phyloP scores from a whole-genome alignment of 2,113 vertebrate genomes.

The Lethenteron reissneri region DNA sequence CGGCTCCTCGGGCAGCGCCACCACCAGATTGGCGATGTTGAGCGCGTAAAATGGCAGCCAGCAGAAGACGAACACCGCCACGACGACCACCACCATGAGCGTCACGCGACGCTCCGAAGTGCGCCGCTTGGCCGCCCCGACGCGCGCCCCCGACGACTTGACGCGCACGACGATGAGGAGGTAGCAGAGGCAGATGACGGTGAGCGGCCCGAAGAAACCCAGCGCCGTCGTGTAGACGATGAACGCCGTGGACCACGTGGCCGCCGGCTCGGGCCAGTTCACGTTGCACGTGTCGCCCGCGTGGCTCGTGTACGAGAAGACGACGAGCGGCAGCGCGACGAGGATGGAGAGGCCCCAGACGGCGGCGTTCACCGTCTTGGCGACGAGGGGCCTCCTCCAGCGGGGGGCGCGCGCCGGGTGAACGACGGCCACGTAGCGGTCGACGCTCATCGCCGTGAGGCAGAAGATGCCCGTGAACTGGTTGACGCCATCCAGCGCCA shows the following conservation, averaged over 20 bases:
- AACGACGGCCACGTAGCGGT: slow-evolving; percentile 73
- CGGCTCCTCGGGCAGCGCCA: slow-evolving; percentile 52
- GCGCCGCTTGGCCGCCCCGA: slow-evolving; percentile 40
- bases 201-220: slow-evolving; percentile 28
- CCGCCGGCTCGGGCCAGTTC: slow-evolving; percentile 11
- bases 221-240: slow-evolving; percentile 29
- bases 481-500: slow-evolving; percentile 82
- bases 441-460: slow-evolving; percentile 75
- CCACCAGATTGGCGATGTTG: slow-evolving; percentile 65
- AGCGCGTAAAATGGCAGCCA: slow-evolving; percentile 79
- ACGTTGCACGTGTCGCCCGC: slow-evolving; percentile 18
- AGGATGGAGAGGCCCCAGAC: slow-evolving; percentile 62
- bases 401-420: slow-evolving; percentile 53
- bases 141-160: slow-evolving; percentile 22
- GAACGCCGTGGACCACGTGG: slow-evolving; percentile 22
- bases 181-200: slow-evolving; percentile 24
- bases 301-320: slow-evolving; percentile 19
- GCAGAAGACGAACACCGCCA: slow-evolving; percentile 62
- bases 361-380: slow-evolving; percentile 44
- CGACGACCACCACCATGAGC: slow-evolving; percentile 73
- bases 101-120: slow-evolving; percentile 68
- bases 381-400: slow-evolving; percentile 58
- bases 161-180: slow-evolving; percentile 19
- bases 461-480: slow-evolving; percentile 98
- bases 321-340: slow-evolving; percentile 33